These are phyloP conservation scores for Trypoxylon attenuatum DNA, from an alignment of 2,888 invertebrate species.

Conservation along the genomic window DNA sequence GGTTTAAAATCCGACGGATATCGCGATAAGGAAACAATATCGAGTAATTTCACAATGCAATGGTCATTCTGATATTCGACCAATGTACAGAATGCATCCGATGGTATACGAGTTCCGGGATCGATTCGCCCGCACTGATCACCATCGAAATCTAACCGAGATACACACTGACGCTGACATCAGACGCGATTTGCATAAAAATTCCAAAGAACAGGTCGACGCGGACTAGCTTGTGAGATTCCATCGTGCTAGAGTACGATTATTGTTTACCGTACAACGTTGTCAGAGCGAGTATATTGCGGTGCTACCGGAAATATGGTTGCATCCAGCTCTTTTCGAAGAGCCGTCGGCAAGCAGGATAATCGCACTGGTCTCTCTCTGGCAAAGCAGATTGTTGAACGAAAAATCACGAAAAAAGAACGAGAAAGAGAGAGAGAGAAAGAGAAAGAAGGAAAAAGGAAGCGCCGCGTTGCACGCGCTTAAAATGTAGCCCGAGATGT, in stretches of 20 bases:
- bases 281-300: not conserved
- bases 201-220: not conserved
- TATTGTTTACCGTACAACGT: not conserved
- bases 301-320: not conserved
- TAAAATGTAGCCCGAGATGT: not conserved
- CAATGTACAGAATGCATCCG: too few relatives aligned
- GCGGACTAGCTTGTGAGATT: not conserved
- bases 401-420: not conserved
- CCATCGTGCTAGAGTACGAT: not conserved
- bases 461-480: not conserved
- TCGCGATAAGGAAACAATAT: conserved; percentile 24
- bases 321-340: not conserved
- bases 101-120: too few relatives aligned
- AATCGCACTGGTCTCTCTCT: not conserved
- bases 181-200: not conserved
- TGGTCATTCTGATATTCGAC: not conserved
- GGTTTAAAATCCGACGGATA: conserved; percentile 18
- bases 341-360: not conserved
- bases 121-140: too few relatives aligned
- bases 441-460: conserved; percentile 1
- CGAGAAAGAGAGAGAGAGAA: conserved; percentile 8
- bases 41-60: conserved; percentile 3
- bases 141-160: not conserved
- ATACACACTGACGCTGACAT: not conserved
- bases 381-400: not conserved